Conservation (phyloP, 2,888 invertebrate genomes). For the Pristionchus fissidentatus region DNA sequence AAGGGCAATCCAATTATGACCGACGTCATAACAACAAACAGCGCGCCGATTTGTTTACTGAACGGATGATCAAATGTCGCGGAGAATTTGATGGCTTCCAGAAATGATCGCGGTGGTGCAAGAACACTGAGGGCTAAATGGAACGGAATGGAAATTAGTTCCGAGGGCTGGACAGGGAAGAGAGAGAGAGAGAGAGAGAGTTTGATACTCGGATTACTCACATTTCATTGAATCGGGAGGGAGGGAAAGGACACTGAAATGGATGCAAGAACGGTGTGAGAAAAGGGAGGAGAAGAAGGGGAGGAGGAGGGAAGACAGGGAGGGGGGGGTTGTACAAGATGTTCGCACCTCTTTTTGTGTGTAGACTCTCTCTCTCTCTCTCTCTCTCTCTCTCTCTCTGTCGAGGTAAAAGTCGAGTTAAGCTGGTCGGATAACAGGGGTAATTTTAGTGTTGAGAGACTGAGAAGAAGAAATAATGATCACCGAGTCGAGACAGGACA, state of each 20-base stretch:
- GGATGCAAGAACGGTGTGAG: slow-evolving; percentile 25
- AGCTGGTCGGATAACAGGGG: neutral
- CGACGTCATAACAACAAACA: neutral
- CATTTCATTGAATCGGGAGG: slow-evolving; percentile 34
- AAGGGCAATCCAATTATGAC: neutral
- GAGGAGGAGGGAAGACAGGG: neutral
- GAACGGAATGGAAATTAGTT: neutral
- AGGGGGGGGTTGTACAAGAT: neutral
- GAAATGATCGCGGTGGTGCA: neutral
- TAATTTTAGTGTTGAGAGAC: slow-evolving; percentile 30
- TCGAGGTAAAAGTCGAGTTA: neutral
- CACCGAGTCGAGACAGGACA: slow-evolving; percentile 36
- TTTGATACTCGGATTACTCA: slow-evolving; percentile 46
- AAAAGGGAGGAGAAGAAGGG: slow-evolving; percentile 15
- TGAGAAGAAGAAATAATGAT: neutral
- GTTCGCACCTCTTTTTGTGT: slow-evolving; percentile 27
- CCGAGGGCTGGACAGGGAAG: neutral
- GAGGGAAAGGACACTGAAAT: slow-evolving; percentile 31
- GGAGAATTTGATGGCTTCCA: slow-evolving; percentile 4
- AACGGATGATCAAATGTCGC: neutral
- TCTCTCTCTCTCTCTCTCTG: too few relatives aligned
- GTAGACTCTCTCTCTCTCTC: too few relatives aligned
- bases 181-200: neutral
- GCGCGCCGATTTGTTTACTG: neutral
- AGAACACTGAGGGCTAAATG: slow-evolving; percentile 1